These are phyloP conservation scores for Squalus acanthias DNA, from an alignment of 2,797 vertebrate genomes.

Conservation along the genomic window DNA sequence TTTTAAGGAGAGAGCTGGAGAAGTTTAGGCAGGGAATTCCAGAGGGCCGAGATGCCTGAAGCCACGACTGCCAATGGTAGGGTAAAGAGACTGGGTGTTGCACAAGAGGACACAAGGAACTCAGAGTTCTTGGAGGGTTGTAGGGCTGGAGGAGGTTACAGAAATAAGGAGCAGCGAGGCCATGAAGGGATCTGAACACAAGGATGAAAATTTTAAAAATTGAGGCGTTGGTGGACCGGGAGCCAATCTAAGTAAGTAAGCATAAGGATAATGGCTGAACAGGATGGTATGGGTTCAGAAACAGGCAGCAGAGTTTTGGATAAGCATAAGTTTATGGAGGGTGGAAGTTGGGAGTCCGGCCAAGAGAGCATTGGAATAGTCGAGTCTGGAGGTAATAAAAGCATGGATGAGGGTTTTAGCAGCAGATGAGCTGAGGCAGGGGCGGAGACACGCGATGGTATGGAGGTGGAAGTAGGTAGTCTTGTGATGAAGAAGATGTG, in stretches of 20 bases:
- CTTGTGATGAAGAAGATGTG: neutral
- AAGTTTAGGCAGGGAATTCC: too few relatives aligned
- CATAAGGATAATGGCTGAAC: neutral
- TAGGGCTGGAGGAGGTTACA: too few relatives aligned
- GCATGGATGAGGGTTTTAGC: too few relatives aligned
- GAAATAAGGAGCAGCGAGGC: neutral
- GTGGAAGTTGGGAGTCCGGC: neutral
- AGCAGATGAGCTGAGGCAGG: neutral
- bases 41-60: too few relatives aligned
- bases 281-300: neutral
- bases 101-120: too few relatives aligned
- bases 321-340: neutral
- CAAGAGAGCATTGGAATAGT: neutral
- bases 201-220: neutral
- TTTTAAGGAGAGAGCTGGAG: neutral
- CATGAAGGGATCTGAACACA: neutral
- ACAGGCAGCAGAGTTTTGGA: neutral
- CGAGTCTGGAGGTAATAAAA: neutral
- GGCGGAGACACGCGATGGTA: neutral
- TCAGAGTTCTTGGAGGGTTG: too few relatives aligned
- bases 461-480: neutral
- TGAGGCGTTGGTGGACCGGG: neutral
- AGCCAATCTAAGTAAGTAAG: neutral
- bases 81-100: too few relatives aligned
- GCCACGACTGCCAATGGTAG: too few relatives aligned